Conservation (phyloP, 2,797 vertebrate species). For the Martes flavigula region DNA sequence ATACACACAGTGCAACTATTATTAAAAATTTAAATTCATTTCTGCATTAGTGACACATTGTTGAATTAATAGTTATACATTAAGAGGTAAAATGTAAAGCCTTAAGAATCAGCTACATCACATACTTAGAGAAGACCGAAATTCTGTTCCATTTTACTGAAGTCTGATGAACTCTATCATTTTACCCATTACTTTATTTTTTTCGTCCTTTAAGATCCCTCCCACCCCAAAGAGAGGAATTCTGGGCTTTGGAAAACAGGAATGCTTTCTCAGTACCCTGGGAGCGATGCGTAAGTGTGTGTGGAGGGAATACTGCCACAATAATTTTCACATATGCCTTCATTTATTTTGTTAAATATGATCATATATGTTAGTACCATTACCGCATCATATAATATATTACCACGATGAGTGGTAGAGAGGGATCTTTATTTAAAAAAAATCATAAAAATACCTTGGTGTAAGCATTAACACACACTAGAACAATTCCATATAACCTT, state of each 20-base stretch:
- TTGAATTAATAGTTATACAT: neutral
- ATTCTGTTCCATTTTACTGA: neutral
- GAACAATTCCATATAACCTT: neutral
- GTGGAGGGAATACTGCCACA: neutral
- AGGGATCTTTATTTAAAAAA: neutral
- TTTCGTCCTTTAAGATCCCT: neutral
- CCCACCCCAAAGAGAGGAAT: neutral
- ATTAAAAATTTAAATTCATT: conserved; percentile 43
- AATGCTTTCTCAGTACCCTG: neutral
- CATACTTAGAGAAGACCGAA: neutral
- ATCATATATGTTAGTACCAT: neutral
- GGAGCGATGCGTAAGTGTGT: neutral
- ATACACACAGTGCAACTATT: neutral
- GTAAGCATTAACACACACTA: neutral
- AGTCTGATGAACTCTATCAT: conserved; percentile 8
- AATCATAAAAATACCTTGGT: neutral
- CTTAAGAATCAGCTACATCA: neutral
- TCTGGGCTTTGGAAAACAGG: neutral
- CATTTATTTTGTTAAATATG: neutral
- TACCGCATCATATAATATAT: neutral
- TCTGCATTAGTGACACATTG: neutral
- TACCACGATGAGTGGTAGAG: neutral
- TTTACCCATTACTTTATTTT: conserved; percentile 7
- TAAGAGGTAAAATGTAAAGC: neutral
- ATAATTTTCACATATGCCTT: neutral